Conservation (phyloP, 2,113 vertebrate genomes). For the Psilopsiagon aurifrons region DNA sequence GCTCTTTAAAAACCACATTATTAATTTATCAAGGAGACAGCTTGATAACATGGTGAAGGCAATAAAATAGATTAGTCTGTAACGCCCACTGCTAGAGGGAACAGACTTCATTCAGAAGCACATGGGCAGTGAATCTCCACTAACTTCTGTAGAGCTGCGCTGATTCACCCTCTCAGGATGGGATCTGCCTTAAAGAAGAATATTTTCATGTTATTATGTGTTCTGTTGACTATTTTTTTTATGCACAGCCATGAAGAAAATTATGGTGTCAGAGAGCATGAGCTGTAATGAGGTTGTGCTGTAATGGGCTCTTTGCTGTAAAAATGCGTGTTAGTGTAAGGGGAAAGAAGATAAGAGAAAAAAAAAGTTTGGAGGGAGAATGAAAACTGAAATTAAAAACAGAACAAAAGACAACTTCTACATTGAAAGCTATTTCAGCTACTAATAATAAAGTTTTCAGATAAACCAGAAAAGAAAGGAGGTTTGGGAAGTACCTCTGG, state of each 20-base stretch:
- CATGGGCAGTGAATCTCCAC: not conserved
- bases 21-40: constrained; percentile 53
- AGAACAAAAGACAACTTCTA: not conserved
- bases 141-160: not conserved
- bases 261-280: not conserved
- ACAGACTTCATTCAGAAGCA: not conserved
- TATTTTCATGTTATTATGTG: not conserved
- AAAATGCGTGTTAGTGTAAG: not conserved
- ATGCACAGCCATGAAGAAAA: not conserved
- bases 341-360: not conserved
- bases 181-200: not conserved
- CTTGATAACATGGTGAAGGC: not conserved
- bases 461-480: not conserved
- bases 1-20: constrained; percentile 24
- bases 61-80: constrained; percentile 5
- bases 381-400: not conserved
- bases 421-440: not conserved
- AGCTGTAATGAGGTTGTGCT: not conserved
- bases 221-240: not conserved
- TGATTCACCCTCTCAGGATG: not conserved
- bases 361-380: not conserved
- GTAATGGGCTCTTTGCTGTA: not conserved
- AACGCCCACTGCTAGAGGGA: not conserved
- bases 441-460: not conserved
- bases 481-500: not conserved